Base-by-base conservation (phyloP, 2,888 invertebrate genomes). In the Temnothorax unifasciatus region DNA sequence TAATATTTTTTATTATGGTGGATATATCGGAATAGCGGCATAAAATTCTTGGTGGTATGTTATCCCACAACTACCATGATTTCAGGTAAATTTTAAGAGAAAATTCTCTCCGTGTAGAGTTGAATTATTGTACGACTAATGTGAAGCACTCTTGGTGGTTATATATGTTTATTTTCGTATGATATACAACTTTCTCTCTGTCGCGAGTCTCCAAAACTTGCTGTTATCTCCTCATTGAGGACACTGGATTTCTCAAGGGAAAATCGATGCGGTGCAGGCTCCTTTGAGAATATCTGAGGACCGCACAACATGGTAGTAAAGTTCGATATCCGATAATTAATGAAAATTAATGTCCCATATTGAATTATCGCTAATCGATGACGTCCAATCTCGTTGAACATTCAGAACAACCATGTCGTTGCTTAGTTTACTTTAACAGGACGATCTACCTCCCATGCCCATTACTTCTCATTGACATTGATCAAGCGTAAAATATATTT, bases 291-390 rank as follows among this genome's bases (percentile, higher is more conserved):
- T 81, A 81, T 44, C 8, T 13, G 47, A 47, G n/a, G 34, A 29
- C 15, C 59, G 11, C 3, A 21, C 9, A 59, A 81, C 47, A 73
- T 18, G 47, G 47, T 47, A 59, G 13, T 47, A 59, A 81, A 81
- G 47, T 81, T 81, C 74, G 74, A 73, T 73, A 71, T 29, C 13
- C 79, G 38, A 59, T 59, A 71, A 25, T 81, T 81, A 73, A 81
- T 81, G 79, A 81, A 81, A 81, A 81, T 81, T 81, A 81, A 81
- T 81, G 59, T 6, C 21, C 47, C 47, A n/a, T 18, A 79, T 81
- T 73, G 79, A 59, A 81, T 81, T 81, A 81, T 81, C 38, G 59
- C 47, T 81, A 81, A 73, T 73, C 79, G 47, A 73, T 81, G 59
- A 25, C 18, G 44, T 81, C 59, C 59, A 81, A 71, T 79, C 47